These are phyloP conservation scores for Drosophila murphyi DNA, from an alignment of 1,140 invertebrate species.

Conservation along the genomic window DNA sequence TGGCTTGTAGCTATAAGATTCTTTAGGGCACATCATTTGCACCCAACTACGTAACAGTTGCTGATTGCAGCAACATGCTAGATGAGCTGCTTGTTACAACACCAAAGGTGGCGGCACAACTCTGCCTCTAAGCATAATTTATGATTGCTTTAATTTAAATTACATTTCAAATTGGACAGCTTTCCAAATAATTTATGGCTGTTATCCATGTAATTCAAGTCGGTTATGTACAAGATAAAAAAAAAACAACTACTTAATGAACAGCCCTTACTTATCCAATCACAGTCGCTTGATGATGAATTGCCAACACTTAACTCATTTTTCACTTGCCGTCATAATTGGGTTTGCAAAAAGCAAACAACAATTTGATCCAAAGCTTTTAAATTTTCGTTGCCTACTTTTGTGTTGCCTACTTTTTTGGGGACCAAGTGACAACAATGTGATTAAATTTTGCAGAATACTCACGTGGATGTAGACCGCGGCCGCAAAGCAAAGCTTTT, in stretches of 20 bases:
- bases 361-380: neutral
- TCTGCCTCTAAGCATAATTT: conserved; percentile 30
- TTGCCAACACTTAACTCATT: conserved; percentile 30
- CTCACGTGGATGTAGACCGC: conserved; percentile 58
- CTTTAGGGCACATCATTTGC: conserved; percentile 31
- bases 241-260: conserved; percentile 12
- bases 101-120: neutral
- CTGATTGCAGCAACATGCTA: conserved; percentile 9
- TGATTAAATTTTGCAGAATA: conserved; percentile 43
- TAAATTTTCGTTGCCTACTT: conserved; percentile 34
- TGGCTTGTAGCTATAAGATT: conserved; percentile 31
- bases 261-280: conserved; percentile 12
- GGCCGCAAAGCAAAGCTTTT: conserved; percentile 37
- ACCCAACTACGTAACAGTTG: conserved; percentile 22
- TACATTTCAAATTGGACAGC: conserved; percentile 30
- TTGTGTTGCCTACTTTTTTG: conserved; percentile 26
- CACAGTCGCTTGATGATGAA: conserved; percentile 39
- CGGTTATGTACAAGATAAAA: neutral
- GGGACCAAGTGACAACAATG: conserved; percentile 28
- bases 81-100: conserved; percentile 20
- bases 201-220: conserved; percentile 9
- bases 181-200: conserved; percentile 32
- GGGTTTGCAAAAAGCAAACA: conserved; percentile 11
- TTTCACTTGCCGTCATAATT: conserved; percentile 17
- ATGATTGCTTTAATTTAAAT: conserved; percentile 41